Percentiles rank a stretch among this genome's conserved stretches.
phyloP scores from a whole-genome alignment of 1,140 invertebrate species.

The Drosophila sulfurigaster region DNA sequence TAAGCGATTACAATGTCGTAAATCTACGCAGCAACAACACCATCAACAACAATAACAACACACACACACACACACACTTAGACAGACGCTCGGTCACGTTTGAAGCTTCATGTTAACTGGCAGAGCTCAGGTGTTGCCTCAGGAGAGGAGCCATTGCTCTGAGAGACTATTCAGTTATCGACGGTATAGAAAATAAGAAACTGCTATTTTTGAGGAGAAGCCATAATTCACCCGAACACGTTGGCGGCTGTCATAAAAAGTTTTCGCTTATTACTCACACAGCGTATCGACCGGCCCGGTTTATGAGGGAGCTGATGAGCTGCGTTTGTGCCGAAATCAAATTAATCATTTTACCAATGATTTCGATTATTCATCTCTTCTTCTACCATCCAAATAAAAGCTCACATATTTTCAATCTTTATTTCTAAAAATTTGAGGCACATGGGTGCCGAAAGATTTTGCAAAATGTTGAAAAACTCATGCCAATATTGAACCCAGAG shows the following conservation, averaged over 20 bases:
- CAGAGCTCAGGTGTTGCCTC: slow-evolving; percentile 48
- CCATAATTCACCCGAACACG: slow-evolving; percentile 56
- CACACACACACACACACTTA: no score
- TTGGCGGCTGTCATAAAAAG: slow-evolving; percentile 62
- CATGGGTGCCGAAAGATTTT: no score
- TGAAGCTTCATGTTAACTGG: slow-evolving; percentile 25
- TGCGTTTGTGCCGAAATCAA: slow-evolving; percentile 46
- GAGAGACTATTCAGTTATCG: slow-evolving; percentile 30
- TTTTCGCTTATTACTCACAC: slow-evolving; percentile 67
- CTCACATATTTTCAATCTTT: not conserved
- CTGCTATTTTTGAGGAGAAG: not conserved
- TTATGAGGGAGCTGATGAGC: no score
- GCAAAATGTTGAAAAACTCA: no score
- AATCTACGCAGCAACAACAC: slow-evolving; percentile 18
- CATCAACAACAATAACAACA: no score
- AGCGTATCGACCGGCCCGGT: slow-evolving; percentile 11
- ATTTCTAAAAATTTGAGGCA: not conserved
- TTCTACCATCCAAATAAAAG: not conserved
- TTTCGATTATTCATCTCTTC: slow-evolving; percentile 39
- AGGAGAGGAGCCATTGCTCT: not conserved
- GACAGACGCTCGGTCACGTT: slow-evolving; percentile 36
- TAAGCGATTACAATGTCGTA: slow-evolving; percentile 50
- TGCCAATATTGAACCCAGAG: no score
- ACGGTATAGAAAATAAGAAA: slow-evolving; percentile 37
- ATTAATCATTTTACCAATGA: slow-evolving; percentile 73